These are phyloP conservation scores for Drosophila cardini DNA, from an alignment of 1,140 invertebrate genomes.

Conservation along the genomic window DNA sequence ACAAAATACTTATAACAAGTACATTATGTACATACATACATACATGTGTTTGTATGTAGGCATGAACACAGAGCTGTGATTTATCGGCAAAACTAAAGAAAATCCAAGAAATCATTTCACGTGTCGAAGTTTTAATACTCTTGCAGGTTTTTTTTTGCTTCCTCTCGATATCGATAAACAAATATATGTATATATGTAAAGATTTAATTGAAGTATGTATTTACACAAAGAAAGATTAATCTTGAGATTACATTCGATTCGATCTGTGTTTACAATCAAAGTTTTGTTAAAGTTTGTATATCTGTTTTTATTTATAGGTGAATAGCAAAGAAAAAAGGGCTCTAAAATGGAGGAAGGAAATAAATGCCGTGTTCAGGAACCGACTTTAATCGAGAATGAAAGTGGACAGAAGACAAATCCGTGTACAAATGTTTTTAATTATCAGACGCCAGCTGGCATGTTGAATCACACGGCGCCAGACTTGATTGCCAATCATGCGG, in stretches of 20 bases:
- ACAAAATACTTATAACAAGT: slow-evolving; percentile 3
- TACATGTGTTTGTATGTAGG: background rate
- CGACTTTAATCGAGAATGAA: slow-evolving; percentile 22
- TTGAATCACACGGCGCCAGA: slow-evolving; percentile 9
- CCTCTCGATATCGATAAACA: too few relatives aligned
- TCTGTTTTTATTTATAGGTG: slow-evolving; percentile 26
- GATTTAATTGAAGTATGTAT: too few relatives aligned
- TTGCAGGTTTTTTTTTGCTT: background rate
- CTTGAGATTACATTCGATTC: background rate
- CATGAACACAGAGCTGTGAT: background rate
- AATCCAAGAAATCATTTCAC: background rate
- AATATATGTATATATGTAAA: too few relatives aligned
- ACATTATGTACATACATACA: background rate
- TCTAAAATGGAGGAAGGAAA: slow-evolving; percentile 41
- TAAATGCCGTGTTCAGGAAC: slow-evolving; percentile 13
- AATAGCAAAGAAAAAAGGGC: background rate
- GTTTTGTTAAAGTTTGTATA: background rate
- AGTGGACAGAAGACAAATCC: slow-evolving; percentile 11
- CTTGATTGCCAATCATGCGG: background rate
- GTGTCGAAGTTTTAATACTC: background rate
- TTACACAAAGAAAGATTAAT: background rate
- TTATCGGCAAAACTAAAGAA: slow-evolving; percentile 7
- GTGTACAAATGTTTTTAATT: slow-evolving; percentile 34
- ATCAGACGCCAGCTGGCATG: slow-evolving; percentile 21
- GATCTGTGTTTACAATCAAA: background rate